Evolutionary conservation across 2,888 invertebrate genomes (phyloP).

Genomic region (Harpagoxenus sublaevis): DNA sequence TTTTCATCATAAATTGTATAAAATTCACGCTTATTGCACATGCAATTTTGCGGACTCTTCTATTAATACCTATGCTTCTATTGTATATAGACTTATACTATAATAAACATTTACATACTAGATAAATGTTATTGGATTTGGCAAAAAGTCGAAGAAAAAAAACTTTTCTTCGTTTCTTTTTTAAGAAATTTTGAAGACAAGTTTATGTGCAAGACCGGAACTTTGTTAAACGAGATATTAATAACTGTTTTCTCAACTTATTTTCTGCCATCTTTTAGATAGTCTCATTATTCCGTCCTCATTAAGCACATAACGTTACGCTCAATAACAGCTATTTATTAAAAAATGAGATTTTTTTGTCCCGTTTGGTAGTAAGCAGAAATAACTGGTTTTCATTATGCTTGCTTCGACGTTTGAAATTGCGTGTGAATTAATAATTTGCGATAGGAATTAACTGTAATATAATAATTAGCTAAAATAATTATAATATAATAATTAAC

Average conservation of each 20-base stretch:
- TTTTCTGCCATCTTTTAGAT: not conserved
- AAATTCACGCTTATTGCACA: not conserved
- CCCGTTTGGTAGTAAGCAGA: not conserved
- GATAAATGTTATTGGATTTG: not conserved
- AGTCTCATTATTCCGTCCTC: constrained; percentile 2
- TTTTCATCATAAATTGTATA: not conserved
- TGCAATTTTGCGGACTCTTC: not conserved
- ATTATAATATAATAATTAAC: not conserved
- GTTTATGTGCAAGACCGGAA: not conserved
- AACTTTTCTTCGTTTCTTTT: not conserved
- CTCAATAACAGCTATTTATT: not conserved
- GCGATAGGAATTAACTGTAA: not conserved
- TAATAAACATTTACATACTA: constrained; percentile 3
- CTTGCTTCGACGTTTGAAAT: not conserved
- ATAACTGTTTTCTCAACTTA: not conserved
- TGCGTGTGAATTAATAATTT: not conserved
- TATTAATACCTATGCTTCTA: not conserved
- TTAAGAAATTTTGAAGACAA: not conserved
- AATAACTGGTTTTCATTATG: not conserved
- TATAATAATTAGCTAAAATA: not conserved
- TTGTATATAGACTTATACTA: not conserved
- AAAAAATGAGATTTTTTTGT: not conserved
- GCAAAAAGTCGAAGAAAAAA: not conserved
- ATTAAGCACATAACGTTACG: not conserved
- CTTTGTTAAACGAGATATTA: not conserved